Evolutionary conservation across 1,140 invertebrate species (phyloP), one percentile per base, ranked within the genome.

Genomic region (Bombus huntii): DNA sequence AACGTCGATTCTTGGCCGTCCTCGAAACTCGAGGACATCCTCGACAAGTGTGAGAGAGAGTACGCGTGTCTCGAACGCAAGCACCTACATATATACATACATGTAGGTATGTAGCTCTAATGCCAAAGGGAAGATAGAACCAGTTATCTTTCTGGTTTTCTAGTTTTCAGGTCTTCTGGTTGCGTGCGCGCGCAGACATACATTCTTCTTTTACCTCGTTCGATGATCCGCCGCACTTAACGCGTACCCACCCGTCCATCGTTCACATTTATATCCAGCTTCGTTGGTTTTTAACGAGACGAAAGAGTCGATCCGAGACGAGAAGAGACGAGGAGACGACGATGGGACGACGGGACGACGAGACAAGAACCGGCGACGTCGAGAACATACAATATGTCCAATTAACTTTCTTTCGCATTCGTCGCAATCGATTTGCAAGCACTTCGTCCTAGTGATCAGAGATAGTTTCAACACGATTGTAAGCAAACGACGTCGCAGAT

Each of bases 1-100:
- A 79, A 59, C 57, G 37, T 66, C 65, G 75, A 71, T 71, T 84
- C 82, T 31, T 57, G 3, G 28, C 53, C 59, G 72, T 83, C 81
- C 73, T 83, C 59, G 31, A 83, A 83, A 79, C 82, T 71, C 82
- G 82, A 84, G 82, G 82, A 84, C 82, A 42, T 57, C 25, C 22
- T 12, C 65, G 82, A 39, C 74, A 44, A 83, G 77, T 47, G 82
- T 65, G 47, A 53, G 47, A 83, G 81, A 72, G 70, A n/a, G 28
- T 42, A 42, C 9, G 25, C 28, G 70, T 71, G 47, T 25, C 25
- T 10, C 5, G 28, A 12, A 66, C 57, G 25, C 9, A 42, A n/a
- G 18, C 72, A 73, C 10, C 6, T 12, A 44, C 25, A 44, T 34
- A 28, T 42, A 39, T 28, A 25, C 22, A 37, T 71, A 39, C 18